phyloP scores from a whole-genome alignment of 1,140 invertebrate genomes.

The Agrilus planipennis region DNA sequence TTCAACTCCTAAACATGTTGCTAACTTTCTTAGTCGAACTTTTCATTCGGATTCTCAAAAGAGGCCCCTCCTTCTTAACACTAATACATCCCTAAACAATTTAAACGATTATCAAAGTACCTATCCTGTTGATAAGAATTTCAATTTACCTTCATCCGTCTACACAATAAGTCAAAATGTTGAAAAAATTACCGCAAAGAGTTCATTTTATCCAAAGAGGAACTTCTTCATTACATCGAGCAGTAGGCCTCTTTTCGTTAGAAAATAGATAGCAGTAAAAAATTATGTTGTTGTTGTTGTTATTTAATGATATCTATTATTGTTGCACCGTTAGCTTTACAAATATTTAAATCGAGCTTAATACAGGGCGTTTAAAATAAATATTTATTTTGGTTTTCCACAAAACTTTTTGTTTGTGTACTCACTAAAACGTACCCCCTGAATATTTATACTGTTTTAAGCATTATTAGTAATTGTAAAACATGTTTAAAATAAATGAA shows the following conservation, averaged over 20 bases:
- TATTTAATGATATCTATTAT: too few species aligned
- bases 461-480: too few species aligned
- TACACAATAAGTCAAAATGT: conserved; percentile 34
- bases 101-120: conserved; percentile 15
- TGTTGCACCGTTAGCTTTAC: too few species aligned
- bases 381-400: too few species aligned
- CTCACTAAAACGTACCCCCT: too few species aligned
- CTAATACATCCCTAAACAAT: conserved; percentile 1
- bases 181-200: conserved; percentile 27
- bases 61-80: conserved; percentile 27
- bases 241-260: conserved; percentile 33
- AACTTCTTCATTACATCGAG: conserved; percentile 33
- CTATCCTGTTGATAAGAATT: conserved; percentile 32
- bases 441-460: too few species aligned
- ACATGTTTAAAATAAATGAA: too few species aligned
- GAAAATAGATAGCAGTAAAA: conserved; percentile 20
- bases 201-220: conserved; percentile 23
- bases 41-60: conserved; percentile 31
- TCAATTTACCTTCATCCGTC: conserved; percentile 39
- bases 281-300: too few species aligned
- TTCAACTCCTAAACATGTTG: conserved; percentile 28
- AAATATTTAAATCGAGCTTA: conserved; percentile 2
- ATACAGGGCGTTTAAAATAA: conserved; percentile 3
- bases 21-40: conserved; percentile 25
- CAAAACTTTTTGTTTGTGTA: too few species aligned